Evolutionary conservation across 2,888 invertebrate species (phyloP).

Genomic region (Hyppa rectilinea): DNA sequence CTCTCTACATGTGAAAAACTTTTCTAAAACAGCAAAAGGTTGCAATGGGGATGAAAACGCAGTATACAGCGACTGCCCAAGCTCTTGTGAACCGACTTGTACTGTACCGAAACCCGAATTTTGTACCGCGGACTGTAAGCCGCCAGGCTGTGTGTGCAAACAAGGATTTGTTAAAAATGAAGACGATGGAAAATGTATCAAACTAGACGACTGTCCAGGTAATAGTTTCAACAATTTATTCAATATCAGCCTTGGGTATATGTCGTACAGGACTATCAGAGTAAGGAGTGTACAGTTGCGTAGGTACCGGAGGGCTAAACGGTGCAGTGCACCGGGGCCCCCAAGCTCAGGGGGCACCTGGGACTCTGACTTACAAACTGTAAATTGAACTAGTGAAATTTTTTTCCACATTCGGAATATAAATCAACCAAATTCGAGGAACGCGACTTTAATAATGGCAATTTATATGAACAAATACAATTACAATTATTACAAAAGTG

Average conservation of each 20-base stretch:
- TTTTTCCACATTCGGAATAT: no score
- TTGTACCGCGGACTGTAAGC: not conserved
- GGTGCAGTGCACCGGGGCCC: not conserved
- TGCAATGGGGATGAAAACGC: constrained; percentile 15
- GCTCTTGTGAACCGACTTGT: constrained; percentile 18
- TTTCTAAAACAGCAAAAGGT: constrained; percentile 8
- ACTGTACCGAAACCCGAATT: not conserved
- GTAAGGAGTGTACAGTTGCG: no score
- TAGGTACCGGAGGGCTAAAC: not conserved
- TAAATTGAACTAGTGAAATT: no score
- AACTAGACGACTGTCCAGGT: constrained; percentile 16
- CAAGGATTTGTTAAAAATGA: not conserved
- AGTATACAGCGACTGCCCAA: constrained; percentile 3
- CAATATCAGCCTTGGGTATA: not conserved
- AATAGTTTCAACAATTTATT: not conserved
- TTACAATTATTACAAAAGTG: no score
- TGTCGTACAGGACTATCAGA: no score
- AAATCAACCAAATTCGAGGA: no score
- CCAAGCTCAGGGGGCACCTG: no score
- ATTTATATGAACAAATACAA: no score
- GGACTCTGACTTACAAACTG: no score
- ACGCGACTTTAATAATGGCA: no score
- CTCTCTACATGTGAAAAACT: not conserved
- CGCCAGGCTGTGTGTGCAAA: constrained; percentile 13
- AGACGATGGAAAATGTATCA: constrained; percentile 12